Evolutionary conservation across 2,113 vertebrate genomes (phyloP).

Genomic region (Colossoma macropomum): DNA sequence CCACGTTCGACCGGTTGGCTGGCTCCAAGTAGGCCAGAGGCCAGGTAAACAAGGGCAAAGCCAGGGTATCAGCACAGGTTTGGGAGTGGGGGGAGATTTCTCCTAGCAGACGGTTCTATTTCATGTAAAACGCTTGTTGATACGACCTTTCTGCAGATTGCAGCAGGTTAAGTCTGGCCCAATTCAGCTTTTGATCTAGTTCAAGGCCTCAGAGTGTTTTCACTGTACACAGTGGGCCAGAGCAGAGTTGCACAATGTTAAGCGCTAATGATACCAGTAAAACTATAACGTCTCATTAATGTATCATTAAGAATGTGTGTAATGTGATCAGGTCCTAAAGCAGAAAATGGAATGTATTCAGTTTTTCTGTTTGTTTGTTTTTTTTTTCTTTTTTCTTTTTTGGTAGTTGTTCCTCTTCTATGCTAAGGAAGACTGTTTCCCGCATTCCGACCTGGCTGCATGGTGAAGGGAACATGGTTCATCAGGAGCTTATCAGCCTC

Average conservation of each 20-base stretch:
- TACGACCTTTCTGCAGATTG: not conserved
- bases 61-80: not conserved
- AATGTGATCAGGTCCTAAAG: too few species aligned
- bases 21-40: slow-evolving; percentile 10
- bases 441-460: not conserved
- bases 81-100: not conserved
- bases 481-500: slow-evolving; percentile 80
- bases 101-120: not conserved
- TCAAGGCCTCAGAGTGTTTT: slow-evolving; percentile 2
- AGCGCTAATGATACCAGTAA: not conserved
- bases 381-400: not conserved
- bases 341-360: too few species aligned
- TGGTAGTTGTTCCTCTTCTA: not conserved
- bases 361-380: not conserved
- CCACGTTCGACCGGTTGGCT: not conserved
- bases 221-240: not conserved
- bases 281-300: not conserved
- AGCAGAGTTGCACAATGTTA: not conserved
- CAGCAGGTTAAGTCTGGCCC: not conserved
- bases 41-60: not conserved
- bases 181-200: slow-evolving; percentile 15
- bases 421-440: not conserved
- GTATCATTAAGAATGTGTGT: too few species aligned
- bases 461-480: slow-evolving; percentile 81
- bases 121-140: slow-evolving; percentile 16